phyloP scores from a whole-genome alignment of 2,797 vertebrate genomes.

The Cottoperca gobio region DNA sequence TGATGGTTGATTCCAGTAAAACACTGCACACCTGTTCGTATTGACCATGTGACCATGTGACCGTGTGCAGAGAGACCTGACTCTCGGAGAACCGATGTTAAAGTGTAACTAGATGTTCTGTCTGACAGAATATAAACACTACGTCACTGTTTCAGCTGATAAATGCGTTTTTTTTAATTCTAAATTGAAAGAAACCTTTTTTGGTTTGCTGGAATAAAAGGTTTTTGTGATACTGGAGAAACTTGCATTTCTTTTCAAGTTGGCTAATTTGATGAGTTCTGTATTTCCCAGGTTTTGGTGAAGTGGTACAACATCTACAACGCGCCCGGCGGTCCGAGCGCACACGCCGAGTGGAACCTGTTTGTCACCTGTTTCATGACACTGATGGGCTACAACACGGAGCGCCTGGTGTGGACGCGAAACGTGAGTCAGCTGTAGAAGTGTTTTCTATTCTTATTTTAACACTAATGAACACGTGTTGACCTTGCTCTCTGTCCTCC shows the following conservation, averaged over 20 bases:
- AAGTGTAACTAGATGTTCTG: no score
- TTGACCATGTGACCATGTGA: no score
- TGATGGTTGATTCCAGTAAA: background rate
- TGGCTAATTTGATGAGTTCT: background rate
- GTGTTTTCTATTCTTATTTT: background rate
- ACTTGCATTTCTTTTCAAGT: background rate
- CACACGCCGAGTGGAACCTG: slow-evolving; percentile 94
- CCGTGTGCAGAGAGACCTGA: no score
- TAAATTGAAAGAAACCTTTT: background rate
- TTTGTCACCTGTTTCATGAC: slow-evolving; percentile 97
- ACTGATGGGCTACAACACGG: slow-evolving; percentile 98
- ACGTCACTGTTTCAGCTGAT: background rate
- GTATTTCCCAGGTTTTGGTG: slow-evolving; percentile 86
- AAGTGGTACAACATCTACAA: slow-evolving; percentile 99
- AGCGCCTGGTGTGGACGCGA: slow-evolving; percentile 92
- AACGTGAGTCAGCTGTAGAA: slow-evolving; percentile 85
- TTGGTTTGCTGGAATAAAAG: background rate
- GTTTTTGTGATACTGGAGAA: background rate
- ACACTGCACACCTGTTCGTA: no score
- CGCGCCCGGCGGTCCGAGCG: slow-evolving; percentile 93
- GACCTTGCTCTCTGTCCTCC: slow-evolving; percentile 30
- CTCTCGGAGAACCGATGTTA: no score
- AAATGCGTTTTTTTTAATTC: no score
- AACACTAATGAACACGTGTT: background rate
- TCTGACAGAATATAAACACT: no score